phyloP scores from a whole-genome alignment of 2,888 invertebrate genomes.

The Microctonus hyperodae region DNA sequence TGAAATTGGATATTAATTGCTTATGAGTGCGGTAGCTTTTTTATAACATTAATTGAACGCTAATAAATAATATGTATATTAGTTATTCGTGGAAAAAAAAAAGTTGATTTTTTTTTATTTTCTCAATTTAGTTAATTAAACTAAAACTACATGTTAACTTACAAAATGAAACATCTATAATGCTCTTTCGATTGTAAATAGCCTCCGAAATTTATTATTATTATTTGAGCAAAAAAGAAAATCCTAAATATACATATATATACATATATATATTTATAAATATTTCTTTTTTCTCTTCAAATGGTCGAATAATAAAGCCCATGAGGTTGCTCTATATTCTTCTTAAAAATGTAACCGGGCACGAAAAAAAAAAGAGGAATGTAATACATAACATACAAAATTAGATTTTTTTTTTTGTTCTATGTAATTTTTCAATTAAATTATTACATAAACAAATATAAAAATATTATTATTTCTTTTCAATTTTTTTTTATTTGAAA shows the following conservation, averaged over 20 bases:
- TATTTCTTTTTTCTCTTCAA: background rate
- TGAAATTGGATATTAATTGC: too few species aligned
- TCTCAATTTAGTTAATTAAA: too few species aligned
- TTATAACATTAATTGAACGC: too few species aligned
- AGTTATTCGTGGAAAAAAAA: too few species aligned
- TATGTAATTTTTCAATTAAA: slow-evolving; percentile 22
- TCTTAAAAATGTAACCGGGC: slow-evolving; percentile 56
- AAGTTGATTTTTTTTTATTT: too few species aligned
- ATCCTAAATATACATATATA: background rate
- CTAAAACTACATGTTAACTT: too few species aligned
- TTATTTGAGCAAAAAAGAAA: background rate
- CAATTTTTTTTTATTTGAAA: slow-evolving; percentile 9
- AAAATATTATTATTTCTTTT: background rate
- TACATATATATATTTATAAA: background rate
- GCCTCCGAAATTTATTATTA: background rate
- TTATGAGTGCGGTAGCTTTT: too few species aligned
- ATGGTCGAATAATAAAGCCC: slow-evolving; percentile 35
- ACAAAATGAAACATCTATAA: too few species aligned
- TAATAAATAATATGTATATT: too few species aligned
- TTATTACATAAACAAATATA: background rate
- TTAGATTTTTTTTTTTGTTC: slow-evolving; percentile 26
- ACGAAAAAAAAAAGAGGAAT: slow-evolving; percentile 16
- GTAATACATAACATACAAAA: slow-evolving; percentile 18
- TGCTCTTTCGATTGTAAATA: slow-evolving; percentile 14
- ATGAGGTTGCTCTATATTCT: slow-evolving; percentile 55